A percentile compares a stretch with the other conserved stretches of the same genome.
Conservation (phyloP, 2,113 vertebrate species). For the Pseudolaguvia tuberculata region DNA sequence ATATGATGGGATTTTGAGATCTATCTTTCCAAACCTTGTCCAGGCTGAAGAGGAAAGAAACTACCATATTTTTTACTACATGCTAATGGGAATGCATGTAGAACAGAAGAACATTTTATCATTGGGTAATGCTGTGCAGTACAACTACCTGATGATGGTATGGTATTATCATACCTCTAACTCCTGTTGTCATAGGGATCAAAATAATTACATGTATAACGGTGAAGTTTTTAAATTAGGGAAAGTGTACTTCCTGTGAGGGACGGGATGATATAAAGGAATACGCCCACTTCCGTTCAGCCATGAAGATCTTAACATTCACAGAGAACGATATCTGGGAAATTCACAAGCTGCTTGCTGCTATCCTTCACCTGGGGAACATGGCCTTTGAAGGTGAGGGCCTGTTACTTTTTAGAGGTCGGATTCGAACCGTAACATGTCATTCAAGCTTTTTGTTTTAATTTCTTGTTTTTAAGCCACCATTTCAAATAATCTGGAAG, state of each 20-base stretch:
- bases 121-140: conserved; percentile 79
- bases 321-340: conserved; percentile 85
- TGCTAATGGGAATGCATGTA: conserved; percentile 85
- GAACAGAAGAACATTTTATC: conserved; percentile 87
- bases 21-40: neutral
- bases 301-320: conserved; percentile 94
- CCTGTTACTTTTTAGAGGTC: neutral
- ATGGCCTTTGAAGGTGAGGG: conserved; percentile 77
- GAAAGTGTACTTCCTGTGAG: conserved; percentile 81
- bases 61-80: conserved; percentile 96
- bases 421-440: neutral
- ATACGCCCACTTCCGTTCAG: conserved; percentile 83
- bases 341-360: conserved; percentile 84
- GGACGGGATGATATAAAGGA: conserved; percentile 78
- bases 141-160: conserved; percentile 85
- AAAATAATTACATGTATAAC: neutral
- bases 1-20: neutral
- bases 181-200: conserved; percentile 10
- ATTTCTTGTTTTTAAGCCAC: conserved; percentile 66
- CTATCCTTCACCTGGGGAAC: conserved; percentile 90
- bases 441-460: conserved; percentile 7
- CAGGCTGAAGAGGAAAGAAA: conserved; percentile 90
- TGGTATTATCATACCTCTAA: neutral
- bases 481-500: conserved; percentile 81
- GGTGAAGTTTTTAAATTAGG: conserved; percentile 70